A percentile compares a stretch with the other conserved stretches of the same genome.
Evolutionary conservation across 92 coral and sea anemone species (phyloP).

Genomic region (Parazoanthus atlanticus): DNA sequence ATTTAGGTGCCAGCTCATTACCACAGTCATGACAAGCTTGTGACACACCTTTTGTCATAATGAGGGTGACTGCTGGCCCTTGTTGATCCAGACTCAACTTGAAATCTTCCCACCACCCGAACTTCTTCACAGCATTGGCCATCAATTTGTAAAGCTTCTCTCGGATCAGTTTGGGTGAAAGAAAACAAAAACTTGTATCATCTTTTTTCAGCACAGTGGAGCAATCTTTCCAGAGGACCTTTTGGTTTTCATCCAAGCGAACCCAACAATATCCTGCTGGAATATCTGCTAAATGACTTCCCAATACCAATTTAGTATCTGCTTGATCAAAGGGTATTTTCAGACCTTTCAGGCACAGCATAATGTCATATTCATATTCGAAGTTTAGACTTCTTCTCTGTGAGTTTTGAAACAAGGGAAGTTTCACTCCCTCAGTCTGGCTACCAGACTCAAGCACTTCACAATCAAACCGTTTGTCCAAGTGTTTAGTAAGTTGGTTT

Average conservation of each 20-base stretch:
- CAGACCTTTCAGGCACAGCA: background rate
- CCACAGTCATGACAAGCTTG: constrained; percentile 18
- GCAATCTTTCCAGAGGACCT: background rate
- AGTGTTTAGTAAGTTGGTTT: background rate
- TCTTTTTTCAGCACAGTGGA: background rate
- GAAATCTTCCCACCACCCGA: constrained; percentile 15
- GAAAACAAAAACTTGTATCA: background rate
- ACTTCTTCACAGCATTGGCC: background rate
- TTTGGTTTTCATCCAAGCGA: background rate
- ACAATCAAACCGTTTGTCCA: background rate
- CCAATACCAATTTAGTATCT: background rate
- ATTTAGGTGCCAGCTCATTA: constrained; percentile 13
- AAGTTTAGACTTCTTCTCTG: background rate
- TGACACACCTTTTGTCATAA: constrained; percentile 2
- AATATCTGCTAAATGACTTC: background rate
- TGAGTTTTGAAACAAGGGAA: background rate
- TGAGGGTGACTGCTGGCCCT: constrained; percentile 21
- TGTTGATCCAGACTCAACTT: background rate
- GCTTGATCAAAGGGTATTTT: constrained; percentile 1
- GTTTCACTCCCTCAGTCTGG: constrained; percentile 4
- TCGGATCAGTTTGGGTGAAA: constrained; percentile 2
- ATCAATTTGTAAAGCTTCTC: constrained; percentile 1
- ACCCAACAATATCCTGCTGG: constrained; percentile 14
- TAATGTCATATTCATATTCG: constrained; percentile 6
- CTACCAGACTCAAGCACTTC: constrained; percentile 12